Evolutionary conservation across 2,797 vertebrate species (phyloP).

Genomic region (Rhabdomys pumilio): DNA sequence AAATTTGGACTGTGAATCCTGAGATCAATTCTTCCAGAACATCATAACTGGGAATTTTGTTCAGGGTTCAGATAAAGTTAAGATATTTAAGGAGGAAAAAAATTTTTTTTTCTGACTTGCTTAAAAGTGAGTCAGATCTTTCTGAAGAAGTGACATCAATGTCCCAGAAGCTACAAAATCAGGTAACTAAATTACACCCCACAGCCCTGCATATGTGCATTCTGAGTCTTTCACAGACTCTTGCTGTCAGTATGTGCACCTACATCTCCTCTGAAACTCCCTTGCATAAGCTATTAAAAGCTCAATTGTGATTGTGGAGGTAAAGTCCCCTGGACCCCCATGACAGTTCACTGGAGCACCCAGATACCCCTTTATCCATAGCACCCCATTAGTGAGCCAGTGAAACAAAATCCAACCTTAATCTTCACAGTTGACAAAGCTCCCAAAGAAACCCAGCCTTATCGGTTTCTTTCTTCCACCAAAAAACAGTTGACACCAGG

Average conservation of each 20-base stretch:
- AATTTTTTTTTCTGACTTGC: not conserved
- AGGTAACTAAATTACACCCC: no score
- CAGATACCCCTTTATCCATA: not conserved
- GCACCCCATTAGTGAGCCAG: not conserved
- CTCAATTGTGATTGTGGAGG: not conserved
- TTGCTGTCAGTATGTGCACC: not conserved
- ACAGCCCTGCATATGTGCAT: not conserved
- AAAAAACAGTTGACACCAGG: no score
- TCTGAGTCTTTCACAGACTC: not conserved
- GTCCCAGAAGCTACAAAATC: not conserved
- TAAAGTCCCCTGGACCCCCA: not conserved
- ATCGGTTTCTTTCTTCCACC: not conserved
- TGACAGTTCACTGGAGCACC: not conserved
- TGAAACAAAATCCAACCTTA: not conserved
- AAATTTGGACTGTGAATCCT: slow-evolving; percentile 1
- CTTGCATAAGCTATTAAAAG: not conserved
- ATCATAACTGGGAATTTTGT: not conserved
- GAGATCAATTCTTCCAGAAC: not conserved
- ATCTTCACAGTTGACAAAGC: not conserved
- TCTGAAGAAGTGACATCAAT: accelerated
- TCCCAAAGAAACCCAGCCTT: not conserved
- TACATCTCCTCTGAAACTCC: not conserved
- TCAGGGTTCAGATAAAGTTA: not conserved
- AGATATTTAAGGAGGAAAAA: not conserved
- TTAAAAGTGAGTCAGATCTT: not conserved